Base-by-base conservation (phyloP, 2,888 invertebrate species). In the Euproctis similis region DNA sequence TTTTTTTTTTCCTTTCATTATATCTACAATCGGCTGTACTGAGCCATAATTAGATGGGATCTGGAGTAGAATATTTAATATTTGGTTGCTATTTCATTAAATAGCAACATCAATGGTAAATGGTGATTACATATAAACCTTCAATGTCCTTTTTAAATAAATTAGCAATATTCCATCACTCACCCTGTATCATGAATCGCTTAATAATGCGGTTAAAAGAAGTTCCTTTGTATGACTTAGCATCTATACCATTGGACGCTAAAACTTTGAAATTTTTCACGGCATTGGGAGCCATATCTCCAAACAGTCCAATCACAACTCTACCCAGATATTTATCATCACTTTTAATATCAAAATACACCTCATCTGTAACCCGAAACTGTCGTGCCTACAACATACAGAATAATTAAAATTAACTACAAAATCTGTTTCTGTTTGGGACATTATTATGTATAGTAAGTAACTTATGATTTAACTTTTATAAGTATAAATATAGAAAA, bases 131-230 rank as follows among this genome's bases (percentile, higher is more conserved):
- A 16, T 16, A 16, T 6, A 16, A 16, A 16, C 16, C 16, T 16
- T 16, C n/a, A n/a, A n/a, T 16, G 4, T 16, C 4, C 16, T 16
- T 16, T 16, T 18, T 18, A 19, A 4, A 8, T 19, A 19, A 2
- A 2, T 19, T n/a, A n/a, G n/a, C n/a, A n/a, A n/a, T n/a, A n/a
- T n/a, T n/a, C n/a, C 14, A 4, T 6, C 14, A 30, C 53, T 52
- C 57, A 93, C 95, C 96, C 88, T 97, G 96, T 52, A 97, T 90
- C 90, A 97, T 94, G 68, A 97, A 96, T 45, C 93, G 89, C 65
- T 92, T 90, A 45, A 97, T 92, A 31, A 97, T 90, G 8, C 96
- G 87, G 74, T 95, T 95, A 69, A 97, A 95, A 44, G 78, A 87
- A 2, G 92, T 88, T 8, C 92, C 94, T 44, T 89, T 88, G 64